Conservation (phyloP, 2,888 invertebrate species). For the Phengaris alcon region DNA sequence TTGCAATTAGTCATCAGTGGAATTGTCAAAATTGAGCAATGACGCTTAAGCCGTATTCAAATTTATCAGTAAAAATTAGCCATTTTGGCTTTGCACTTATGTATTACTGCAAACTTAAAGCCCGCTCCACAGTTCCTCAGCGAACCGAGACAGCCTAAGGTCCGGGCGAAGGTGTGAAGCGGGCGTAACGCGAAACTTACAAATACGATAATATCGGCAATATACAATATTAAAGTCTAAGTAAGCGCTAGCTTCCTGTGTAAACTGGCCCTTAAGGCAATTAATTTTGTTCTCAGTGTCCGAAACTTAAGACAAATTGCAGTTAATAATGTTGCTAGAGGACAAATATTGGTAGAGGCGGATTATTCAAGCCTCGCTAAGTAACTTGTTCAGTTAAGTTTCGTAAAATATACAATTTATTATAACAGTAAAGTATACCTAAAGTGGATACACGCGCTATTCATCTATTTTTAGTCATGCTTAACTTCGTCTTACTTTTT, state of each 20-base stretch:
- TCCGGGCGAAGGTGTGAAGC: too few species aligned
- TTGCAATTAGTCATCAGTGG: too few species aligned
- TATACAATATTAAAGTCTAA: background rate
- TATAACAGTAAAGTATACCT: background rate
- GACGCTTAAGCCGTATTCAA: too few species aligned
- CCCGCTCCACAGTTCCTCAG: background rate
- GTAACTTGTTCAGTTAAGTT: slow-evolving; percentile 60
- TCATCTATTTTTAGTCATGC: too few species aligned
- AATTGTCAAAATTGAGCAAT: too few species aligned
- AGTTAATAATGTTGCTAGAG: slow-evolving; percentile 66
- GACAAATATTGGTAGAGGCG: slow-evolving; percentile 63
- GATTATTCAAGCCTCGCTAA: slow-evolving; percentile 60
- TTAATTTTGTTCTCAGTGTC: slow-evolving; percentile 50
- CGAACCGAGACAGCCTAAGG: too few species aligned
- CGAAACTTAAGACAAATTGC: slow-evolving; percentile 62
- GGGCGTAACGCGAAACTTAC: too few species aligned
- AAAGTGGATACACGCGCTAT: too few species aligned
- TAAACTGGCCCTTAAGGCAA: slow-evolving; percentile 35
- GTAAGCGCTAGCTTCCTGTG: background rate
- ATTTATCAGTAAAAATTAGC: background rate
- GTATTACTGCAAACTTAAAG: background rate
- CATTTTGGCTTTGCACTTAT: background rate
- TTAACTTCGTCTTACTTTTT: too few species aligned
- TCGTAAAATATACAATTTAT: slow-evolving; percentile 34
- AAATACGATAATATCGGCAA: too few species aligned